Base-by-base conservation (phyloP, 2,888 invertebrate genomes). In the Rhynchonema sp. region DNA sequence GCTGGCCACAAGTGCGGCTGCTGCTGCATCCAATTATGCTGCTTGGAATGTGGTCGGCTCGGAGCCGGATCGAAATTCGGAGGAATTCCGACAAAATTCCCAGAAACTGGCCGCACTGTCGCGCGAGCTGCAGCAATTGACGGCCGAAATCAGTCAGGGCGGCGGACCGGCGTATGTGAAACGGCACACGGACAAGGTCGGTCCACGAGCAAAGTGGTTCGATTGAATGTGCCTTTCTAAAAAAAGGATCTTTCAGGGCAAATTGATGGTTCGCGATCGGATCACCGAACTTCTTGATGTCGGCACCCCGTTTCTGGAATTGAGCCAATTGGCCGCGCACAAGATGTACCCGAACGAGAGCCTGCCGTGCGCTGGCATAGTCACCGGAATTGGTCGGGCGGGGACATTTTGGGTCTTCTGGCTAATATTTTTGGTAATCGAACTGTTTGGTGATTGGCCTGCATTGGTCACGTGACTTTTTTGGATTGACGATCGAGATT, bases 251-350 rank as follows among this genome's bases (percentile, higher is more conserved):
- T 38, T 38, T 57, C 83, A 86, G 75, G 91, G 91, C 60, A 98
- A 98, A 78, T 77, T 98, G 65, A 78, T 94, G 64, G 87, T 83
- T 23, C 80, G 96, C 67, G 88, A 96, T 67, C 80, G 98, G 71
- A 86, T 98, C 64, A 83, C 87, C 77, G 79, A 81, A 67, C 79
- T 98, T 55, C 77, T 96, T 62, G 98, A 98, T 76, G 54, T 65
- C 25, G 79, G 79, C 61, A 83, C 86, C 1, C 82, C 82, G 29
- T 84, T 80, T 70, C 72, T 83, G 59, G 83, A 83, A 71, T 68
- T 83, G 20, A 80, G 81, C 53, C 82, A 82, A 70, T 70, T 83
- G 63, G 82, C 82, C 53, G 82, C 79, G 0, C 76, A 80, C 67
- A 68, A 80, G 59, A 67, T 81, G 64, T 82, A 83, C 69, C 79